Evolutionary conservation across 35 echinoderm and acorn worm species (phyloP), one percentile per base, ranked within the genome.

Genomic region (Ophiothrix spiculata): DNA sequence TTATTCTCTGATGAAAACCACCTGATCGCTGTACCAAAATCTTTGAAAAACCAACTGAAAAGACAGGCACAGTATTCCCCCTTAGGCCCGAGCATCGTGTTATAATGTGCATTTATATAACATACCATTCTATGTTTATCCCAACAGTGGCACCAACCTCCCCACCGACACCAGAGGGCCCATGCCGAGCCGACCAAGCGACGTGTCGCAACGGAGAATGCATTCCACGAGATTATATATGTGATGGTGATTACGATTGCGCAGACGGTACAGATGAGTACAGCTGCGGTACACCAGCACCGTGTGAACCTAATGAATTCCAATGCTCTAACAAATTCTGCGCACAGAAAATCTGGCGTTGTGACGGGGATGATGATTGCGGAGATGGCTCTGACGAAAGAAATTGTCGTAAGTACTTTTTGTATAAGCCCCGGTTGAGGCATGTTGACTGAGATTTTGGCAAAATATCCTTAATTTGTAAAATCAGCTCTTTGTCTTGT

Each of bases 261-360:
- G 21, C 4, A 29, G 87, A 89, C 37, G 25, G 87, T 36, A 82
- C 87, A 1, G 87, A 89, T 83, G 87, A 89, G 81, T 40, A 37
- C 12, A 75, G 37, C 25, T 89, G 87, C 39, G 36, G 87, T 83
- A 45, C 56, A 0, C 69, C 69, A 25, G 38, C 34, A 16, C 42
- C 80, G 13, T 95, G 93, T 88, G 93, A 95, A 60, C 93, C 93
- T 11, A 95, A 95, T 81, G 93, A 95, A 56, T 91, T 91, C 81
- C 78, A 45, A 33, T 95, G 93, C 39, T 32, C 74, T 40, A 95
- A 87, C 38, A 49, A 54, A 6, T 86, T 90, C 74, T 95, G 93
- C 34, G 89, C 86, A 37, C 85, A 91, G 89, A 95, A 95, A 75
- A 95, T 95, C 85, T 95, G 93, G 93, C 64, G 80, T 14, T 95